These are phyloP conservation scores for Kuschelorhynchus macadamiae DNA, from an alignment of 2,888 invertebrate genomes.

Conservation along the genomic window DNA sequence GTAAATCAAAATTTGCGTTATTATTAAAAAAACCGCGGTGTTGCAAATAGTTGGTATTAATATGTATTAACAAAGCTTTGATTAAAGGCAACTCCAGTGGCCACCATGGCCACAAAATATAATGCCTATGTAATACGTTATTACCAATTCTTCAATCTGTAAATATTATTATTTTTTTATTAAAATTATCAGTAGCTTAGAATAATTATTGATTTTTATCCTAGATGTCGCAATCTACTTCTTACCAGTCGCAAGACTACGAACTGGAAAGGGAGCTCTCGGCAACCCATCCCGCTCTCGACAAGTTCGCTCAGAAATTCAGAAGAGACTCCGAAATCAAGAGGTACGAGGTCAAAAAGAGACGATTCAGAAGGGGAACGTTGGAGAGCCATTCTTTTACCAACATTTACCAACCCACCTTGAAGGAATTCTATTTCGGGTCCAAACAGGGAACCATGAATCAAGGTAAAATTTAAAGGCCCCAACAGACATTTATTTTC, in stretches of 20 bases:
- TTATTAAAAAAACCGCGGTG: too few species aligned
- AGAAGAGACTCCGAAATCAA: slow-evolving; percentile 64
- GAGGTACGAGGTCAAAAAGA: slow-evolving; percentile 54
- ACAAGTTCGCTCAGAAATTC: slow-evolving; percentile 63
- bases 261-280: slow-evolving; percentile 45
- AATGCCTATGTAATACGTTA: too few species aligned
- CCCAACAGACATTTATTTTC: too few species aligned
- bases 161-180: too few species aligned
- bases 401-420: slow-evolving; percentile 61
- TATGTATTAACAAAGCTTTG: too few species aligned
- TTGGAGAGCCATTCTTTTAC: slow-evolving; percentile 67
- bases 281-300: slow-evolving; percentile 40
- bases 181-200: too few species aligned
- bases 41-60: too few species aligned
- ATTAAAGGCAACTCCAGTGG: too few species aligned
- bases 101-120: too few species aligned
- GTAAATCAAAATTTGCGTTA: too few species aligned
- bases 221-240: slow-evolving; percentile 62
- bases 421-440: slow-evolving; percentile 65
- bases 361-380: slow-evolving; percentile 64
- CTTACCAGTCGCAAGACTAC: slow-evolving; percentile 61
- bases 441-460: slow-evolving; percentile 63
- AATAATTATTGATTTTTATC: too few species aligned
- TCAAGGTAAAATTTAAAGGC: slow-evolving; percentile 56
- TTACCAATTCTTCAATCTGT: too few species aligned